Conservation (phyloP, 1,140 invertebrate genomes). For the Asbolus verrucosus region DNA sequence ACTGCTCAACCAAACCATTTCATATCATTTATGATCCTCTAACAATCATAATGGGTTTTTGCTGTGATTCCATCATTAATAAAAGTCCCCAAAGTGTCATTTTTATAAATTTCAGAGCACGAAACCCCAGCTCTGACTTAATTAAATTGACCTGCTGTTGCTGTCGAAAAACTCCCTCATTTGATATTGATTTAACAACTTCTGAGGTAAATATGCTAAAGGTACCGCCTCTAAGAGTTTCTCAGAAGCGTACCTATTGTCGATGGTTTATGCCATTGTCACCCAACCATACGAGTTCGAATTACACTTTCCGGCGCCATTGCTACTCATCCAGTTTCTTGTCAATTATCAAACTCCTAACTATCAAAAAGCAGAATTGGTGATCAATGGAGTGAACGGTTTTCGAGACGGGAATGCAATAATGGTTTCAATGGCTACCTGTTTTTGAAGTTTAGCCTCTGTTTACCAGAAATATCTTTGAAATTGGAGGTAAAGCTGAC, state of each 20-base stretch:
- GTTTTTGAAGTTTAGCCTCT: not conserved
- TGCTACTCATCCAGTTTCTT: not conserved
- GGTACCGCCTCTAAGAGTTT: not conserved
- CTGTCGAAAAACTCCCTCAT: too few species aligned
- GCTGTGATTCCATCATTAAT: too few species aligned
- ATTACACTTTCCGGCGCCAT: conserved; percentile 14
- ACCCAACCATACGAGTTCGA: not conserved
- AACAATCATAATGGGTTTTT: too few species aligned
- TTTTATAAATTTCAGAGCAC: too few species aligned
- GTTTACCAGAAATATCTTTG: conserved; percentile 22
- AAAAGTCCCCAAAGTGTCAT: too few species aligned
- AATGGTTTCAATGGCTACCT: not conserved
- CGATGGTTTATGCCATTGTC: conserved; percentile 13
- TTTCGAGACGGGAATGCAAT: not conserved
- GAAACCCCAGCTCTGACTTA: too few species aligned
- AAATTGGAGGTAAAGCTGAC: conserved; percentile 10
- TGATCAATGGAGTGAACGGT: conserved; percentile 14
- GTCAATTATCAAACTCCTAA: not conserved
- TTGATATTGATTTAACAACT: too few species aligned
- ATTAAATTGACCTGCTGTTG: not conserved
- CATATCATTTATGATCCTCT: too few species aligned
- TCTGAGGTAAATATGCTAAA: not conserved
- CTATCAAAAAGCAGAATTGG: not conserved
- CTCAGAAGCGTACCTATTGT: conserved; percentile 1
- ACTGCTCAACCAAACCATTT: not conserved